Percentiles rank a stretch among this genome's conserved stretches.
Evolutionary conservation across 2,888 invertebrate genomes (phyloP).

Genomic region (Imbricaverruca yamaguchii): DNA sequence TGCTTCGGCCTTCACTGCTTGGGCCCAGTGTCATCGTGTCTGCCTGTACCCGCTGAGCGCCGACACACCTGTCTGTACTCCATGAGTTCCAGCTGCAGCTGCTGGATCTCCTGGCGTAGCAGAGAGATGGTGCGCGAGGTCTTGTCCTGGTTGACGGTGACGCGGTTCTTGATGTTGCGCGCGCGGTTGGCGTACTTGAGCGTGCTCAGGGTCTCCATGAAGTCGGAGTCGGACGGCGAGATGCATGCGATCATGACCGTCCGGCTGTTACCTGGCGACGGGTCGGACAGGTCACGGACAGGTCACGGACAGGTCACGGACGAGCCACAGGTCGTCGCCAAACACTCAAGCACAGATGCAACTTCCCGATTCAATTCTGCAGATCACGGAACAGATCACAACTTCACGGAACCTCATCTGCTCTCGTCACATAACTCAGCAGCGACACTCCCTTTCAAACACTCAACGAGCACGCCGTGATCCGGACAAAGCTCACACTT

Average conservation of each 20-base stretch:
- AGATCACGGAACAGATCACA: too few species aligned
- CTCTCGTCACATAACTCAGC: too few species aligned
- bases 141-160: slow-evolving; percentile 75
- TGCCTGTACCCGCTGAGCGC: too few species aligned
- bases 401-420: too few species aligned
- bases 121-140: slow-evolving; percentile 72
- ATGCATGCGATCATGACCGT: slow-evolving; percentile 99
- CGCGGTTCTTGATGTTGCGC: slow-evolving; percentile 92
- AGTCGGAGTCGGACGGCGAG: slow-evolving; percentile 94
- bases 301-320: neutral
- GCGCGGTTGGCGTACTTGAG: slow-evolving; percentile 96
- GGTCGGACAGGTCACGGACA: neutral
- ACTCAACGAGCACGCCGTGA: too few species aligned
- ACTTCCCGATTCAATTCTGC: too few species aligned
- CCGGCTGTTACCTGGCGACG: slow-evolving; percentile 64
- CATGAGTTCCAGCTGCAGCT: slow-evolving; percentile 78
- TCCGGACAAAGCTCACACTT: too few species aligned
- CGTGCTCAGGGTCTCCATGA: slow-evolving; percentile 97
- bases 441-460: too few species aligned
- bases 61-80: slow-evolving; percentile 71
- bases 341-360: too few species aligned
- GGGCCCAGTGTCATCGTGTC: too few species aligned
- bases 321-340: too few species aligned
- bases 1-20: too few species aligned
- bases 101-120: slow-evolving; percentile 76